A percentile compares a stretch with the other conserved stretches of the same genome.
Evolutionary conservation across 2,113 vertebrate genomes (phyloP).

Genomic region (Delphinapterus leucas): DNA sequence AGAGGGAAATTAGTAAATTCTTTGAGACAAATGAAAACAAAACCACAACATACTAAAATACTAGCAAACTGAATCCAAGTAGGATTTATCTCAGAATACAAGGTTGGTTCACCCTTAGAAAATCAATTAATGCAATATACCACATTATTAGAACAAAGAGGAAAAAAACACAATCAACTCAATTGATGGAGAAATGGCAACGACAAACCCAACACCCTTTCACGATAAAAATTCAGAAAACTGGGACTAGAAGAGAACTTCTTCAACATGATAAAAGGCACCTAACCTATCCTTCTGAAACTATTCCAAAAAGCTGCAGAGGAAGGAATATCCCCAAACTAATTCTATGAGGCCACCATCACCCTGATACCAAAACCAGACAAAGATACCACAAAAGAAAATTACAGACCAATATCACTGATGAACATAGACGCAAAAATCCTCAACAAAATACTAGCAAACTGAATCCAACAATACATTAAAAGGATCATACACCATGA

Average conservation of each 20-base stretch:
- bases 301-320: neutral
- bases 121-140: neutral
- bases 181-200: neutral
- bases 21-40: neutral
- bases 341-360: neutral
- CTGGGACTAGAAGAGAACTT: neutral
- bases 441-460: too few species aligned
- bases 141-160: neutral
- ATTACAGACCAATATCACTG: too few species aligned
- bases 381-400: too few species aligned
- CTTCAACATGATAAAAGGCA: neutral
- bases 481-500: too few species aligned
- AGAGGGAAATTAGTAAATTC: neutral
- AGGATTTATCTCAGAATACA: neutral
- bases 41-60: neutral
- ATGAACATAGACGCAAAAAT: too few species aligned
- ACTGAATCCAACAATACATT: too few species aligned
- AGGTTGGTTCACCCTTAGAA: neutral
- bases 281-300: neutral
- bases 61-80: neutral
- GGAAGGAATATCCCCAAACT: neutral
- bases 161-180: neutral
- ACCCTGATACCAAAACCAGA: too few species aligned
- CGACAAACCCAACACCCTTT: neutral
- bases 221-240: neutral